Conservation (phyloP, 2,888 invertebrate species). For the Hydroisotoma schaefferi region DNA sequence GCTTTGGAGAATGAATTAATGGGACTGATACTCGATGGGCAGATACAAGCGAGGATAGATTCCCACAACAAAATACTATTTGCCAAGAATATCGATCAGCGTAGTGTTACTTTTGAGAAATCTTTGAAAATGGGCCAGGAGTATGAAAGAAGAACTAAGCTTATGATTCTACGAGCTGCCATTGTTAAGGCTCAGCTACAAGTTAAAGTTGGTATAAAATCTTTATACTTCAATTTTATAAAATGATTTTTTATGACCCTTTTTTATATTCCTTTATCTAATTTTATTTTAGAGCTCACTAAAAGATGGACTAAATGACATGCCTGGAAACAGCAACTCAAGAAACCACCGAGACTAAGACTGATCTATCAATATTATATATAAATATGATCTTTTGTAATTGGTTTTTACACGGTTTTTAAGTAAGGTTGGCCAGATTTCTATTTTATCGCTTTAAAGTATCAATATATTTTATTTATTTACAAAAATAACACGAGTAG, state of each 20-base stretch:
- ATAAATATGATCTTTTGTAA: neutral
- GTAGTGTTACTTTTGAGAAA: constrained; percentile 90
- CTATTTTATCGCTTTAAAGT: too few relatives aligned
- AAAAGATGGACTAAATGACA: constrained; percentile 45
- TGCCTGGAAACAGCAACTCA: constrained; percentile 47
- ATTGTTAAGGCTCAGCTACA: constrained; percentile 91
- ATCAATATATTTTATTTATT: too few relatives aligned
- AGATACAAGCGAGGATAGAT: constrained; percentile 95
- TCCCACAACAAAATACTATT: constrained; percentile 96
- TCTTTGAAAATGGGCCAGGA: constrained; percentile 86
- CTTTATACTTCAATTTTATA: constrained; percentile 2
- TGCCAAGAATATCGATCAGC: constrained; percentile 93
- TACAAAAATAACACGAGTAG: too few relatives aligned
- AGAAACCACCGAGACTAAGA: constrained; percentile 40
- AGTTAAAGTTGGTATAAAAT: constrained; percentile 70
- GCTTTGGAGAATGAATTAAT: constrained; percentile 94
- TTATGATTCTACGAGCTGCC: constrained; percentile 86
- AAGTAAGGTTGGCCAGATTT: too few relatives aligned
- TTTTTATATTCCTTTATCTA: neutral
- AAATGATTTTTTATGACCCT: neutral
- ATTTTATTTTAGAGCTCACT: constrained; percentile 42
- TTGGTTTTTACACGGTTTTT: too few relatives aligned
- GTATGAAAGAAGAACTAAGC: constrained; percentile 84
- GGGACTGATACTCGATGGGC: constrained; percentile 92
- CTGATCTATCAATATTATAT: constrained; percentile 1